Evolutionary conservation across 2,113 vertebrate genomes (phyloP).

Genomic region (Siniperca chuatsi): DNA sequence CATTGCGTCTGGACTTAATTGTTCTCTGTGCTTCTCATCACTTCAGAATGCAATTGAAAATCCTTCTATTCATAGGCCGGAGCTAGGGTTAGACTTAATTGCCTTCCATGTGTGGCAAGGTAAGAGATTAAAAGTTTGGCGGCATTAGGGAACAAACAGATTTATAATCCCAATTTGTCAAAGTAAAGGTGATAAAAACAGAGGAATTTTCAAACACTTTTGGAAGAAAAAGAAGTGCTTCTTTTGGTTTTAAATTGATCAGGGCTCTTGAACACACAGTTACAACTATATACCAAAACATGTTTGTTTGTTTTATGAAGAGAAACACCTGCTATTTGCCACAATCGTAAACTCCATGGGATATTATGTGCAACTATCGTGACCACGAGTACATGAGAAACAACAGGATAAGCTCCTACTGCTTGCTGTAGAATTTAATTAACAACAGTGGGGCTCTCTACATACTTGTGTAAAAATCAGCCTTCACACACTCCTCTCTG

Average conservation of each 20-base stretch:
- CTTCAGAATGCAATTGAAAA: slow-evolving; percentile 72
- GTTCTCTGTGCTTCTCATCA: slow-evolving; percentile 74
- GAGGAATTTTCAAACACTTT: slow-evolving; percentile 19
- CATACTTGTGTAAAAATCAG: slow-evolving; percentile 45
- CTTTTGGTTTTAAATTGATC: slow-evolving; percentile 30
- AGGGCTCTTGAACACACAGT: slow-evolving; percentile 3
- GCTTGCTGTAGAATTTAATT: slow-evolving; percentile 66
- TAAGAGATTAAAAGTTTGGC: slow-evolving; percentile 68
- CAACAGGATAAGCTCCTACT: slow-evolving; percentile 55
- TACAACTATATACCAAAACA: slow-evolving; percentile 3
- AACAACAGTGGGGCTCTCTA: slow-evolving; percentile 58
- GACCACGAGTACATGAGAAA: slow-evolving; percentile 45
- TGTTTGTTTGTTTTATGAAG: slow-evolving; percentile 35
- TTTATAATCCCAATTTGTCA: slow-evolving; percentile 50
- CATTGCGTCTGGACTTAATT: slow-evolving; percentile 78
- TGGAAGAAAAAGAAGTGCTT: not conserved
- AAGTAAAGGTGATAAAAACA: slow-evolving; percentile 22
- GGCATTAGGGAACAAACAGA: slow-evolving; percentile 53
- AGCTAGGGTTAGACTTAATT: slow-evolving; percentile 61
- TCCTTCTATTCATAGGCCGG: slow-evolving; percentile 62
- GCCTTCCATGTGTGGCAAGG: slow-evolving; percentile 56
- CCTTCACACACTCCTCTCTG: slow-evolving; percentile 42
- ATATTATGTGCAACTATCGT: slow-evolving; percentile 35
- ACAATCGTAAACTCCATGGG: slow-evolving; percentile 27
- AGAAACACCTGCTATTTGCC: slow-evolving; percentile 32